Evolutionary conservation across 2,113 vertebrate genomes (phyloP), one percentile per base, ranked within the genome.

Genomic region (Aythya baeri): DNA sequence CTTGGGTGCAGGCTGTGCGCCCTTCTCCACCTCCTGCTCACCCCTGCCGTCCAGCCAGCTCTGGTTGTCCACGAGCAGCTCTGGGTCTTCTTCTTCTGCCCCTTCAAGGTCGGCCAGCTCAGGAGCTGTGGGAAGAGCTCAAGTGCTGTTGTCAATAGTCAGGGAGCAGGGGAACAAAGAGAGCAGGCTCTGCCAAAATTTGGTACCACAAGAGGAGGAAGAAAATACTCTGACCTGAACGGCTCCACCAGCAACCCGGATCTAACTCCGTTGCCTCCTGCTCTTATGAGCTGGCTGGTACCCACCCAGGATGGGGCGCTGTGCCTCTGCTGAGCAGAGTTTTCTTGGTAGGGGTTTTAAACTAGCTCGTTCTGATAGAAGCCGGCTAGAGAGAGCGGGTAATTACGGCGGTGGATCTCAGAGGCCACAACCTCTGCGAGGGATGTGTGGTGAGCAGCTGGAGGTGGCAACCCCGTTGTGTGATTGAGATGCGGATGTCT

Each of bases 91-190:
- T 67, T 97, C 96, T n/a, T 96, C 97, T 59, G 41, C 52, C 13
- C 98, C 97, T 77, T 98, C 98, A 79, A 98, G 97, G 77, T 75
- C 87, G 44, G 97, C 96, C 54, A 98, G 90, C 76, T 98, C 97
- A 17, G 98, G 95, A 97, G 95, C 98, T 98, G 44, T 14, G 43
- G 83, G 49, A 86, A 74, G 58, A 90, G 41, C 25, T 43, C 61
- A 89, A 76, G 67, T 0, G 3, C 32, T 23, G 34, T 25, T 32
- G 34, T 68, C 32, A 86, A 12, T 41, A 76, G 17, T 9, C 62
- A 50, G 0, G 13, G 46, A 57, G 29, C 25, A 43, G n/a, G 13
- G 17, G 29, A 5, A 74, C 9, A 43, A 55, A 73, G 0, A 46
- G 41, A 75, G 59, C 16, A 23, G 22, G 11, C 22, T 74, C 13